Percentiles rank a stretch among this genome's conserved stretches.
These are phyloP conservation scores for Dasysyrphus albostriatus DNA, from an alignment of 2,888 invertebrate species.

Conservation along the genomic window DNA sequence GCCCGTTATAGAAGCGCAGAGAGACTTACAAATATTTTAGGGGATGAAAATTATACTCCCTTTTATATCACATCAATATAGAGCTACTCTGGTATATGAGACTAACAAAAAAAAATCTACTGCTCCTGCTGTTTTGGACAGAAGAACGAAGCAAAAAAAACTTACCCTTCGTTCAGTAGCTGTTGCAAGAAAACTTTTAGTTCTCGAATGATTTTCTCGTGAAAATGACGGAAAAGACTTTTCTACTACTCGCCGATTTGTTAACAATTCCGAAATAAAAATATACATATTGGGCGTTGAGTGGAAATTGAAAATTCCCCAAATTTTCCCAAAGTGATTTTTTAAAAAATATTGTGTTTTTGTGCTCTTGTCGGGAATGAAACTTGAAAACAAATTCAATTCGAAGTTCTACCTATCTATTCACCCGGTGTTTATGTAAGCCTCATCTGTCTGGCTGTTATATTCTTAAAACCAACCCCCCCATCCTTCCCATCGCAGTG, in stretches of 20 bases:
- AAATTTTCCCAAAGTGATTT: neutral
- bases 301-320: neutral
- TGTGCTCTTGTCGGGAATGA: neutral
- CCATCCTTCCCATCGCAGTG: neutral
- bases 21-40: conserved; percentile 52
- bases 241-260: conserved; percentile 33
- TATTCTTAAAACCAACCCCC: neutral
- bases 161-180: conserved; percentile 70
- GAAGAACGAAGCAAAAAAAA: conserved; percentile 41
- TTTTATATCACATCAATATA: conserved; percentile 34
- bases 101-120: neutral
- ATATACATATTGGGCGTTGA: conserved; percentile 9
- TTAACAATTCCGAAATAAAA: conserved; percentile 46
- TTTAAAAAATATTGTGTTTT: neutral
- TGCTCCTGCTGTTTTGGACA: conserved; percentile 38
- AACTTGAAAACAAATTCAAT: neutral
- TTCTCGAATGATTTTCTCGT: conserved; percentile 72
- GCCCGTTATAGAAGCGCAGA: conserved; percentile 32
- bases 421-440: conserved; percentile 74
- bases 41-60: conserved; percentile 59
- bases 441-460: conserved; percentile 67
- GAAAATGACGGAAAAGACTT: conserved; percentile 74
- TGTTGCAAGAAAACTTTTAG: conserved; percentile 71
- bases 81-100: conserved; percentile 25
- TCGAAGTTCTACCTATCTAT: neutral